Base-by-base conservation (phyloP, 2,113 vertebrate genomes). In the Oenanthe melanoleuca region DNA sequence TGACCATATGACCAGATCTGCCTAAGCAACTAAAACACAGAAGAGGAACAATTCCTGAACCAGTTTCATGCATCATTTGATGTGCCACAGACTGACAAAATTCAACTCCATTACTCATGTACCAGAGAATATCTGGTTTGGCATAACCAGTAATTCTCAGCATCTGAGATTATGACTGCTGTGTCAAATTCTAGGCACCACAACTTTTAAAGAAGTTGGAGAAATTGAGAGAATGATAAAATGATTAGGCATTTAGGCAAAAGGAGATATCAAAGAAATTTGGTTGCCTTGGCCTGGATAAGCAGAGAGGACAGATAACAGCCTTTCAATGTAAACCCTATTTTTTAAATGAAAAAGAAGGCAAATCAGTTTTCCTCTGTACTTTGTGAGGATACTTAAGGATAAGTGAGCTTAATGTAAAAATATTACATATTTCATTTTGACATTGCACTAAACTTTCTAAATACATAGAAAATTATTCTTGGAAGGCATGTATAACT, bases 281-380 rank as follows among this genome's bases (percentile, higher is more conserved):
- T 81, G 3, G 5, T 85, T 80, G 91, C 60, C n/a, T 25, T 60
- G 45, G 3, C 7, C 31, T 88, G 18, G 22, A 88, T 69, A 81
- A 86, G 33, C 9, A 44, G 44, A 80, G n/a, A 73, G 9, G 18
- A 83, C 14, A 61, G 10, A 34, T 22, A 74, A 42, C 7, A 86
- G 4, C 2, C 2, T 73, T 73, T n/a, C 17, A 25, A 16, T 16
- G 2, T 40, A 42, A 17, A 74, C 24, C 8, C 0, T 42, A 21
- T 75, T 26, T 64, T 34, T 21, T 4, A 11, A 18, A 44, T 25
- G 34, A 63, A 66, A 78, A 82, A 59, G 5, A 50, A 66, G 24
- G 14, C 1, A 34, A 11, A 70, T 49, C 13, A 25, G 6, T 57
- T 80, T 72, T 63, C 11, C 14, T 55, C 5, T 77, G 14, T 33